Conservation (phyloP, 2,797 vertebrate species). For the Xenopus petersii region DNA sequence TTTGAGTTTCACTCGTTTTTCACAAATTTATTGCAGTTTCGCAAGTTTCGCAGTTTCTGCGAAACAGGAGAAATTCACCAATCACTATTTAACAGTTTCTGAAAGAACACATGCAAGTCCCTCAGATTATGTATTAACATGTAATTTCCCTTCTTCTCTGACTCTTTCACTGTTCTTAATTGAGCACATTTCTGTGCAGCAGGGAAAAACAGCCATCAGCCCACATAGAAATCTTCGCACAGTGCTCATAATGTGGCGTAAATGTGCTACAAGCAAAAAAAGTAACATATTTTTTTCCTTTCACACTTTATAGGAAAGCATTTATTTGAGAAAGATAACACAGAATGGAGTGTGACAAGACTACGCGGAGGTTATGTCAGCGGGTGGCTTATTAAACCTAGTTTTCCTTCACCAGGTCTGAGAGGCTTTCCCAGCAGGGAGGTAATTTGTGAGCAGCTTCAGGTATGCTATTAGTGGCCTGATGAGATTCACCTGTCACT, state of each 20-base stretch:
- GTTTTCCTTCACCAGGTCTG: slow-evolving; percentile 25
- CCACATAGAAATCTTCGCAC: too few relatives aligned
- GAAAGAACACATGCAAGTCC: too few relatives aligned
- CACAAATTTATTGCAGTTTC: too few relatives aligned
- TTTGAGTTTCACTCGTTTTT: too few relatives aligned
- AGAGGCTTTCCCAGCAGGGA: slow-evolving; percentile 41
- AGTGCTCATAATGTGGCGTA: not conserved
- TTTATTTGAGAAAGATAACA: slow-evolving; percentile 32
- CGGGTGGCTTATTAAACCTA: slow-evolving; percentile 42
- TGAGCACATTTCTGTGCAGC: too few relatives aligned
- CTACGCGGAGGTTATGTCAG: slow-evolving; percentile 41
- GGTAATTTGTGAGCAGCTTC: slow-evolving; percentile 42
- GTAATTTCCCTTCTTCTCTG: too few relatives aligned
- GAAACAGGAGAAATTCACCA: too few relatives aligned
- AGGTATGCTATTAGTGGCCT: slow-evolving; percentile 44
- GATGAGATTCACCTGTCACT: slow-evolving; percentile 44
- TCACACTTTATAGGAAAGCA: slow-evolving; percentile 2
- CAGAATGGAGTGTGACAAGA: slow-evolving; percentile 33
- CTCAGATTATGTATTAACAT: too few relatives aligned
- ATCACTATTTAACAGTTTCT: too few relatives aligned
- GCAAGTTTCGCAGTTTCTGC: too few relatives aligned
- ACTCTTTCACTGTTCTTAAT: too few relatives aligned
- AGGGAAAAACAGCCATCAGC: too few relatives aligned
- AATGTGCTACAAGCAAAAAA: slow-evolving; percentile 18
- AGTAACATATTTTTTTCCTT: slow-evolving; percentile 7